Evolutionary conservation across 2,113 vertebrate genomes (phyloP), one percentile per base, ranked within the genome.

Genomic region (Columba janthina): DNA sequence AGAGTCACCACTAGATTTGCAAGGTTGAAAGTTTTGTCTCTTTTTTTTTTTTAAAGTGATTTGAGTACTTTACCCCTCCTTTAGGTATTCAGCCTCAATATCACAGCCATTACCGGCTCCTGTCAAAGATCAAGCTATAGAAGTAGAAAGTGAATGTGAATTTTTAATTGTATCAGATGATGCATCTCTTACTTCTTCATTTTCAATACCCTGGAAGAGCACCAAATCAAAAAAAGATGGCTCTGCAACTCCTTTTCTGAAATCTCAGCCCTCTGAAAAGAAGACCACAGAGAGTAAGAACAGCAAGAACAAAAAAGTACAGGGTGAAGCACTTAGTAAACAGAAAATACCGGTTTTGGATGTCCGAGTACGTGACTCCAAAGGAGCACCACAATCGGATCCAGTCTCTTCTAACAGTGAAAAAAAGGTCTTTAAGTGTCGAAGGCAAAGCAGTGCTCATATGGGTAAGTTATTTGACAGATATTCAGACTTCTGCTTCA

Each of bases 81-180:
- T 92, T 90, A 98, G 96, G 70, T 95, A 80, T 53, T 75, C 62
- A n/a, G 4, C 51, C 29, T 46, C 28, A 5, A 0, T 38, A 70
- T 44, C 77, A 42, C 36, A 31, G 7, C 86, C 90, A 19, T 91
- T 53, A 32, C 64, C 61, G 32, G 3, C 25, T 92, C 50, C 83
- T 78, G 36, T 81, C 85, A 95, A 80, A 76, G 29, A 79, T 62
- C 25, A 28, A 56, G 80, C 89, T 53, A 15, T 1, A 78, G 90
- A 93, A 60, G 31, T 85, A 75, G 97, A 97, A 84, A 79, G 96
- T 65, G 97, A 98, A 40, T 97, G 97, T 90, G 98, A 98, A 75
- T 98, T 98, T 96, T 75, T 97, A 78, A 98, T 98, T 92, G 97
- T 97, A 40, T 97, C 91, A 18, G 73, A 61, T 83, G 72, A 6